Evolutionary conservation across 2,113 vertebrate species (phyloP).

Genomic region (Clarias batrachus): DNA sequence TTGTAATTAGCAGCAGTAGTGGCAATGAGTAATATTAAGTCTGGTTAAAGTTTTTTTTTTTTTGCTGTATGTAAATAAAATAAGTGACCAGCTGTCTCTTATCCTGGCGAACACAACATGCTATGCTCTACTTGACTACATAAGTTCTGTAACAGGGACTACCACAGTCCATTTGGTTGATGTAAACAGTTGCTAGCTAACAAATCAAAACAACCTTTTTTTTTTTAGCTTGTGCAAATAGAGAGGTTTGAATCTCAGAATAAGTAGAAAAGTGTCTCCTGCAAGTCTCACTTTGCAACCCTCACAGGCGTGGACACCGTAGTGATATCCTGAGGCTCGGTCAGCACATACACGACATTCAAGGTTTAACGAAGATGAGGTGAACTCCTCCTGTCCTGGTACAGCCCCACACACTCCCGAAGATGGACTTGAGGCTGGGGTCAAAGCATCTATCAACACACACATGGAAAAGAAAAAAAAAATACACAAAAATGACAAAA

Average conservation of each 20-base stretch:
- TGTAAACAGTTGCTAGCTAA: not conserved
- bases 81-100: not conserved
- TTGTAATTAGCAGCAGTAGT: not conserved
- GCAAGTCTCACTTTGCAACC: conserved; percentile 89
- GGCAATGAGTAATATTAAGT: not conserved
- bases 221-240: not conserved
- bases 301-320: conserved; percentile 95
- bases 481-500: not conserved
- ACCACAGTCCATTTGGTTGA: not conserved
- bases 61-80: not conserved
- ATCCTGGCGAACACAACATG: not conserved
- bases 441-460: conserved; percentile 79
- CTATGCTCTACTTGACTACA: not conserved
- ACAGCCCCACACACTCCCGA: conserved; percentile 54
- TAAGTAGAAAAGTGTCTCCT: not conserved
- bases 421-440: conserved; percentile 83
- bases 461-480: not conserved
- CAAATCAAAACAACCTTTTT: not conserved
- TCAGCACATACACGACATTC: conserved; percentile 95
- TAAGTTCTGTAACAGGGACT: not conserved
- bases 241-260: not conserved
- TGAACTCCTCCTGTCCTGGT: conserved; percentile 71
- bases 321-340: conserved; percentile 96
- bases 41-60: not conserved
- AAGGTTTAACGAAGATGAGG: conserved; percentile 75